Evolutionary conservation across 2,797 vertebrate genomes (phyloP).

Genomic region (Xenentodon cancila): DNA sequence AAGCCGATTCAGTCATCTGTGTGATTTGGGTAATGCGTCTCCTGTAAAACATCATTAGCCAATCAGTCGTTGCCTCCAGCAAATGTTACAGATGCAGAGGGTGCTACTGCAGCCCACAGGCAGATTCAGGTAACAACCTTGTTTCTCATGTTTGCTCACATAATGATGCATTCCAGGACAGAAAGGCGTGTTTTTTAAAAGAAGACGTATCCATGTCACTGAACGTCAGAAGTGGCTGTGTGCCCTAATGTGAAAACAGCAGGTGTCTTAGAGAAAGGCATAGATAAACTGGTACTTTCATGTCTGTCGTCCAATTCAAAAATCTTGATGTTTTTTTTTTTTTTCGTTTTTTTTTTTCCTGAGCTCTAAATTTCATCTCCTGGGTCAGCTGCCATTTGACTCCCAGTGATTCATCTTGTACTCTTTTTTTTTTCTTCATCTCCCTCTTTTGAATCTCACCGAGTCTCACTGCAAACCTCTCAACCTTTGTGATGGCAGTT

Average conservation of each 20-base stretch:
- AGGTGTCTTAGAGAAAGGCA: conserved; percentile 27
- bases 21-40: conserved; percentile 73
- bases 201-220: conserved; percentile 27
- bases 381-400: conserved; percentile 61
- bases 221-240: conserved; percentile 36
- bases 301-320: conserved; percentile 46
- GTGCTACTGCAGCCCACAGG: conserved; percentile 54
- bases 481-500: conserved; percentile 61
- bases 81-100: conserved; percentile 69
- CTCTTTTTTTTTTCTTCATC: conserved; percentile 7
- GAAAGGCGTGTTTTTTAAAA: conserved; percentile 22
- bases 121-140: conserved; percentile 53
- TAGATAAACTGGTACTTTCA: conserved; percentile 50
- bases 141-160: conserved; percentile 26
- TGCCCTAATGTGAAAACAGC: conserved; percentile 48
- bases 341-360: neutral
- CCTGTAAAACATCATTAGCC: conserved; percentile 77
- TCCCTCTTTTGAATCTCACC: conserved; percentile 42
- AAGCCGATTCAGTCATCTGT: conserved; percentile 70
- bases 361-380: conserved; percentile 56
- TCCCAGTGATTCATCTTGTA: conserved; percentile 54
- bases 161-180: conserved; percentile 26
- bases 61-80: conserved; percentile 68
- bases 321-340: conserved; percentile 29
- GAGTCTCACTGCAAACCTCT: conserved; percentile 34